Evolutionary conservation across 2,797 vertebrate species (phyloP), one percentile per base, ranked within the genome.

Genomic region (Paratrypauchen microcephalus): DNA sequence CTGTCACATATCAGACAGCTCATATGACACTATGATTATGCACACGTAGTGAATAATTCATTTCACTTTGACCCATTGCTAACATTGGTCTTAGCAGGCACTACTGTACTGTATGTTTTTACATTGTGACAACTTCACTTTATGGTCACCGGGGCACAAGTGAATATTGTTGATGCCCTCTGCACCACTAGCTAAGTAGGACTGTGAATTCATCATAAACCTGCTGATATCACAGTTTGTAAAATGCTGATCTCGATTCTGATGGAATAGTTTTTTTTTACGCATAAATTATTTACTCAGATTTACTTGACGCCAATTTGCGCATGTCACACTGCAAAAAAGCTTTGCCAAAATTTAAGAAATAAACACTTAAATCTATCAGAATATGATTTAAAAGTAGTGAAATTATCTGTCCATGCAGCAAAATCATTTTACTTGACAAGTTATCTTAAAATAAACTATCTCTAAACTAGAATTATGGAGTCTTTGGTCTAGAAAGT

Each of bases 1-100:
- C 30, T 41, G 59, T 45, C 65, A 15, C 61, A 55, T 70, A 66
- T 72, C 74, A 72, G 41, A 52, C 62, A 50, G 70, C 65, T 80
- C 67, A 71, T 71, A 67, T 79, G 78, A 72, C 70, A 81, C 71
- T 75, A 76, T 56, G 52, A 77, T 86, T 84, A 84, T 88, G 81
- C 78, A 87, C 76, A 74, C 64, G 48, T 69, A 5, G 63, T 90
- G 74, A 87, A 87, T 87, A 76, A 89, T 83, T 84, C 41, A 86
- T 88, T 82, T 85, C 79, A 88, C 86, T 82, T 89, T 91, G 86
- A 87, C 81, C 71, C 78, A 11, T 66, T 74, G 26, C 81, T 84
- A 86, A 84, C 80, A 78, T 67, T 72, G 62, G 71, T 77, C 77
- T 69, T 69, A 41, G 48, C 65, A 47, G 60, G 60, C 72, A 71